Conservation (phyloP, 2,113 vertebrate genomes). For the Clupea harengus region DNA sequence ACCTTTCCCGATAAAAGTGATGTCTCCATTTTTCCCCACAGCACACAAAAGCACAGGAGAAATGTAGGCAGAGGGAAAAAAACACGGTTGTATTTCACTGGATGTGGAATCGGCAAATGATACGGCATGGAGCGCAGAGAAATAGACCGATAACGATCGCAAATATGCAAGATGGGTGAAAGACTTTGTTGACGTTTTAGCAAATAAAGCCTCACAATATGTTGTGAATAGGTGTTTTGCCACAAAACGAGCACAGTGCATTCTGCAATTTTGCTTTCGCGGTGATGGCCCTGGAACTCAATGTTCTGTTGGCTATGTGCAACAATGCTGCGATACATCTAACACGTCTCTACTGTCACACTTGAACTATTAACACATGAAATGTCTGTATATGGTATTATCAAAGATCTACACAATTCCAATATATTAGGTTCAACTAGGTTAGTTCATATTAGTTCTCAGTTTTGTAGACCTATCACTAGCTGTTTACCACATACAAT, state of each 20-base stretch:
- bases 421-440: neutral
- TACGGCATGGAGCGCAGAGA: constrained; percentile 44
- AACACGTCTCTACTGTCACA: neutral
- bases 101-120: neutral
- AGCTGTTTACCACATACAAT: neutral
- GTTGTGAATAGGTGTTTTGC: neutral
- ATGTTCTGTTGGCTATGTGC: neutral
- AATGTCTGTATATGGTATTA: neutral
- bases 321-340: neutral
- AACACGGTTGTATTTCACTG: neutral
- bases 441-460: neutral
- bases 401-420: neutral
- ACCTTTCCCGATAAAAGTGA: constrained; percentile 81
- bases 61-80: neutral
- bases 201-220: neutral
- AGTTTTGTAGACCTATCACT: neutral
- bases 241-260: neutral
- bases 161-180: neutral
- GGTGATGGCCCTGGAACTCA: neutral
- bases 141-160: constrained; percentile 54
- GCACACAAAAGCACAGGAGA: neutral
- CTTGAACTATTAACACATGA: neutral
- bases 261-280: neutral
- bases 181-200: neutral
- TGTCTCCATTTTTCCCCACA: constrained; percentile 85